Evolutionary conservation across 2,888 invertebrate species (phyloP), one percentile per base, ranked within the genome.

Genomic region (Acanthosoma haemorrhoidale): DNA sequence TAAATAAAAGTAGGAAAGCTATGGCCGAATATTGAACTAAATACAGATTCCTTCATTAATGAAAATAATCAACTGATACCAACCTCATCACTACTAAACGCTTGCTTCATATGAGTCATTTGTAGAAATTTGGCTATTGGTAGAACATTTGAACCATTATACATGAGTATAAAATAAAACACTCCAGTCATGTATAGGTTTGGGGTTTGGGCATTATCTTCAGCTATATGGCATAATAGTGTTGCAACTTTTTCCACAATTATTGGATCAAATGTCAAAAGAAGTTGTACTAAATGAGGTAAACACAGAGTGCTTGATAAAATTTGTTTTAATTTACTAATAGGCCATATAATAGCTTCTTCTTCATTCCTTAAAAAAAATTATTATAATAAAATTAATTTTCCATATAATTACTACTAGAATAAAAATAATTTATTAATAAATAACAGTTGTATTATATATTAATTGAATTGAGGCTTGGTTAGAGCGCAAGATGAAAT

Each of bases 131-230:
- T 85, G 0, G 97, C 97, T 67, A 99, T 90, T 0, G 98, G 98
- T 74, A 99, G 83, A 71, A 99, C 89, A 79, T 99, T 99, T 36
- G 97, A 97, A 13, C 98, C 99, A 0, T 96, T 98, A 80, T 99
- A 99, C 91, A 99, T 91, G 73, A 99, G 84, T 83, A 99, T 96
- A 80, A 99, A 99, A 83, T 93, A 99, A 82, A 97, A 99, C 25
- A 95, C 91, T 3, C 99, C 99, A 0, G 95, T 94, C 70, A 94
- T 84, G 80, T 98, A 98, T 57, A 99, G 84, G 77, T 95, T 92
- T 0, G 96, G 92, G 77, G 97, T 88, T 79, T 91, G 91, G 0
- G 96, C 95, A 83, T 99, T 99, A 82, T 99, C 98, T 79, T 89
- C 88, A 90, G 96, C 92, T 58, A 96, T 87, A 80, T 92, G 90